Evolutionary conservation across 35 echinoderm and acorn worm species (phyloP), one percentile per base, ranked within the genome.

Genomic region (Diadema setosum): DNA sequence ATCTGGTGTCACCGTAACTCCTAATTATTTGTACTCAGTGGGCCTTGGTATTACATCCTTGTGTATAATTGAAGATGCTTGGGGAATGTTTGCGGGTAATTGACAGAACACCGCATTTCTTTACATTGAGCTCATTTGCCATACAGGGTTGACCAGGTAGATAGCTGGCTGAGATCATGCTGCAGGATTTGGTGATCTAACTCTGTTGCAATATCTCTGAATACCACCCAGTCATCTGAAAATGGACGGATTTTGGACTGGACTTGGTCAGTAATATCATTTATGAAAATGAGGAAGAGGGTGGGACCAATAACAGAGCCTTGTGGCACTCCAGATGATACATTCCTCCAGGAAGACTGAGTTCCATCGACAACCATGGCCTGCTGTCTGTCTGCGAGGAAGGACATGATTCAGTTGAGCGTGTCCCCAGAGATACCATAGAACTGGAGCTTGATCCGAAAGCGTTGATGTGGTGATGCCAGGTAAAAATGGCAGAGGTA

Each of bases 261-360:
- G 23, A 85, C 31, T 18, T 41, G 8, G 32, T 82, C 49, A 67
- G 20, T 20, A 58, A 90, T 74, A 23, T 90, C 87, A 42, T 90
- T 90, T 18, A 65, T 90, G 42, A 57, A 88, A 0, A 88, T 11
- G 25, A 93, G 45, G 63, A 93, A 93, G 20, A 88, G 39, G 26
- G 34, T 73, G 31, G 78, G 84, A 6, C 91, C 91, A n/a, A 93
- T 55, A 6, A 93, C 91, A 43, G 65, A 80, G 9, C 84, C 91
- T 45, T 93, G n/a, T n/a, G 90, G 83, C 0, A 86, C 83, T 7
- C 90, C 90, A 56, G 82, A 86, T 57, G 83, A 76, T 36, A 86
- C 91, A n/a, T 75, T 17, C 45, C 15, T 57, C 40, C 75, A 83
- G 5, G 8, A 30, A 6, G 85, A 93, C 1, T 70, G 50, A n/a